Conservation (phyloP, 2,888 invertebrate species). For the Platycheirus rosarum region DNA sequence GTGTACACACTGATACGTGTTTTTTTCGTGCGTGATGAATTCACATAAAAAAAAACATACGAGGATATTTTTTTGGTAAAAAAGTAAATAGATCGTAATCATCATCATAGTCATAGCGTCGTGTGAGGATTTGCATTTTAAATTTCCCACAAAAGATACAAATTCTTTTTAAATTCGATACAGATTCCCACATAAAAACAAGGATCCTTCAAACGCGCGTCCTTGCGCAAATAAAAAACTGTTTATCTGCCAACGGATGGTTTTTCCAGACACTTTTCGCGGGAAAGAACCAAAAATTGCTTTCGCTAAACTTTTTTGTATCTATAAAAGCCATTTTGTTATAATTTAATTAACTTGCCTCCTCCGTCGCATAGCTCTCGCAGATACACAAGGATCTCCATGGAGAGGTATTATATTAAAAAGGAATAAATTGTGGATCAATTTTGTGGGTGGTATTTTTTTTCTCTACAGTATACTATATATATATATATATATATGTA, state of each 20-base stretch:
- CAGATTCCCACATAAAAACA: constrained; percentile 20
- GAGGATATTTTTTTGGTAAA: constrained; percentile 3
- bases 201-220: constrained; percentile 3
- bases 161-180: constrained; percentile 37
- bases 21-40: constrained; percentile 35
- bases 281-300: constrained; percentile 20
- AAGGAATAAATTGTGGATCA: constrained; percentile 55
- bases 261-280: not conserved
- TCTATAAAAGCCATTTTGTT: constrained; percentile 49
- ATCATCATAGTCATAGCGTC: constrained; percentile 33
- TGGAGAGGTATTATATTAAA: constrained; percentile 10
- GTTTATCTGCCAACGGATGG: constrained; percentile 21
- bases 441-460: constrained; percentile 41
- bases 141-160: constrained; percentile 36
- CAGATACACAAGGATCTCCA: constrained; percentile 2
- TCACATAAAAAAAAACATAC: constrained; percentile 14
- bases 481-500: too few species aligned
- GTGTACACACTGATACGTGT: constrained; percentile 59
- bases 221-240: constrained; percentile 1
- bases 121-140: constrained; percentile 50
- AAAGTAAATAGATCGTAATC: constrained; percentile 53
- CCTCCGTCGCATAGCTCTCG: not conserved
- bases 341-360: constrained; percentile 67
- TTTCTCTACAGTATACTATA: not conserved
- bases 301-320: constrained; percentile 33